These are phyloP conservation scores for Dorcus hopei DNA, from an alignment of 2,888 invertebrate species.

Conservation along the genomic window DNA sequence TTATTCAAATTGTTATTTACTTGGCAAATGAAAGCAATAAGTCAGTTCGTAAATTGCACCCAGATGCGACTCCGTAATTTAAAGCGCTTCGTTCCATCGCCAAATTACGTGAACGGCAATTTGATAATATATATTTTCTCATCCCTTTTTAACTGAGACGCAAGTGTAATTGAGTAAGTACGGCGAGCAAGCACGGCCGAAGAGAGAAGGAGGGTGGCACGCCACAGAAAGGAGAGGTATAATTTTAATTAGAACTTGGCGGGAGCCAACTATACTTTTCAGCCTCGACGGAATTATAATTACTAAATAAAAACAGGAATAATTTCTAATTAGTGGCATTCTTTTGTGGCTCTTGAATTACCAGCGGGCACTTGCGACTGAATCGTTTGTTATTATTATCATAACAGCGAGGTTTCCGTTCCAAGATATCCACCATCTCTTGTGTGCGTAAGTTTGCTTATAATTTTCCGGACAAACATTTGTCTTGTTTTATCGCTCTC, in stretches of 20 bases:
- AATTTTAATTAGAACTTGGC: conserved; percentile 28
- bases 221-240: conserved; percentile 19
- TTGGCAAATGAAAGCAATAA: neutral
- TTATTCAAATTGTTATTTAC: neutral
- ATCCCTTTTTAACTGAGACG: neutral
- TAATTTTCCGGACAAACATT: conserved; percentile 11
- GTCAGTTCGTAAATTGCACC: conserved; percentile 4
- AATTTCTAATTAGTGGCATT: conserved; percentile 32
- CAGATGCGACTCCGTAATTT: conserved; percentile 5
- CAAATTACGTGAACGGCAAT: conserved; percentile 8
- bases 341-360: conserved; percentile 13
- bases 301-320: conserved; percentile 31
- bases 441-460: neutral
- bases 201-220: neutral
- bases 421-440: neutral
- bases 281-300: conserved; percentile 29
- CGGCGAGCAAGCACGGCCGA: neutral
- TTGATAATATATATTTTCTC: conserved; percentile 6
- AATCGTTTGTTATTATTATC: neutral
- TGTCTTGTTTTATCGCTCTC: conserved; percentile 14
- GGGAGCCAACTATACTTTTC: conserved; percentile 22
- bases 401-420: too few relatives aligned
- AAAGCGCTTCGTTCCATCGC: neutral
- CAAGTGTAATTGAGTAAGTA: neutral
- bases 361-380: neutral